Evolutionary conservation across 2,797 vertebrate species (phyloP), one percentile per base, ranked within the genome.

Genomic region (Poeciliopsis paucimaculata): DNA sequence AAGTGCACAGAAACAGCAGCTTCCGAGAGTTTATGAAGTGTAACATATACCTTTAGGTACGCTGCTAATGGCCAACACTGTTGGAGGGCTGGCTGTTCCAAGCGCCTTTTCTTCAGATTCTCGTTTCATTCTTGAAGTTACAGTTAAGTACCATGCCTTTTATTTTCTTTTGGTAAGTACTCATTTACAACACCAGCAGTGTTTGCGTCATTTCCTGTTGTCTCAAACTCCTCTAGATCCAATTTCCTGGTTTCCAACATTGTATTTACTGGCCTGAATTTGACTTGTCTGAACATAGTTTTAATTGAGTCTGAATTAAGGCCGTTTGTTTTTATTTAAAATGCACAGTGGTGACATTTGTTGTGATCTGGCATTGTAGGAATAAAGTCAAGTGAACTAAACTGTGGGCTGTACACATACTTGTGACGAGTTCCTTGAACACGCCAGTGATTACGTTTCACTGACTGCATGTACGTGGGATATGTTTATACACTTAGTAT

Each of bases 401-500:
- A n/a, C 15, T 62, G 11, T 12, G 36, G 53, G 71, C 57, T 68
- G 62, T 10, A 66, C 62, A 73, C 0, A 79, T 57, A 81, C 31
- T 51, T 71, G 60, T 45, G 23, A 45, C 51, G 23, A 57, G 41
- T 11, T 9, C 28, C 62, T 62, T 18, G 13, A 41, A 47, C 49
- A 71, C 2, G 39, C 41, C 45, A 39, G 1, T 46, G 46, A 45
- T 72, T 45, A 68, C 10, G 72, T 28, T 7, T 1, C 75, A 49
- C 26, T 57, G 10, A 80, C 77, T 57, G 66, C 20, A 55, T 62
- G 46, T 34, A 72, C 34, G 28, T 11, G 28, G 45, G 66, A 75
- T 81, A 20, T 23, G 49, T 45, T 46, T 79, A 57, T 62, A 72
- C 62, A 71, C 53, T 78, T 55, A 74, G 47, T 72, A 60, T 16